These are phyloP conservation scores for Alauda arvensis DNA, from an alignment of 2,797 vertebrate genomes.

Conservation along the genomic window DNA sequence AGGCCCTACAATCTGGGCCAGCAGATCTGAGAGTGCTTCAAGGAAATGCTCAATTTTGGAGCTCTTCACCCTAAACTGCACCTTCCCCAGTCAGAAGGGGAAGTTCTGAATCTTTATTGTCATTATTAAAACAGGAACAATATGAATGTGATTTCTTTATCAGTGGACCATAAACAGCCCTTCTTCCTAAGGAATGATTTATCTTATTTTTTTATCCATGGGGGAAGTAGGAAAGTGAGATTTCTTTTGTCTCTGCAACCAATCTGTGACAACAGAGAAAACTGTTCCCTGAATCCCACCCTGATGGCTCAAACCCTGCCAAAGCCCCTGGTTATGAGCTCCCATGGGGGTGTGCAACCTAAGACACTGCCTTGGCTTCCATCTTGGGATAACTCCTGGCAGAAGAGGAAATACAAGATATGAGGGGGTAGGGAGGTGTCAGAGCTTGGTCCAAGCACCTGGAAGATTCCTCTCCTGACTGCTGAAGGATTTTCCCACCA, in stretches of 20 bases:
- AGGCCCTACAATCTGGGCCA: neutral
- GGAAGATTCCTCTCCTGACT: neutral
- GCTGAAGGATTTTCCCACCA: slow-evolving; percentile 15
- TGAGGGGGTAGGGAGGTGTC: neutral
- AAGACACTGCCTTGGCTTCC: neutral
- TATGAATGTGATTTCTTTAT: neutral
- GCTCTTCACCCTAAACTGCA: neutral
- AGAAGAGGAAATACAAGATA: neutral
- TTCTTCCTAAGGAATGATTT: neutral
- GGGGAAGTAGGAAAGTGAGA: neutral
- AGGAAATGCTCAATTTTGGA: neutral
- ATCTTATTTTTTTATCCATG: neutral
- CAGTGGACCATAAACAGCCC: neutral
- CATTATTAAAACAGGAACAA: neutral
- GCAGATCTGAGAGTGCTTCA: neutral
- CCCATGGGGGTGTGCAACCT: neutral
- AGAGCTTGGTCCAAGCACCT: neutral
- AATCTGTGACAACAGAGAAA: neutral
- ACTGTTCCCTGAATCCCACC: neutral
- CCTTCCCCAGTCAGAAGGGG: neutral
- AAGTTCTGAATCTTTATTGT: neutral
- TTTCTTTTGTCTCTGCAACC: neutral
- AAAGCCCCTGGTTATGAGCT: neutral
- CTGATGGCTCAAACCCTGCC: neutral
- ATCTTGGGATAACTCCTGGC: neutral